Conservation (phyloP, 2,113 vertebrate species). For the Ceyx melanurus region DNA sequence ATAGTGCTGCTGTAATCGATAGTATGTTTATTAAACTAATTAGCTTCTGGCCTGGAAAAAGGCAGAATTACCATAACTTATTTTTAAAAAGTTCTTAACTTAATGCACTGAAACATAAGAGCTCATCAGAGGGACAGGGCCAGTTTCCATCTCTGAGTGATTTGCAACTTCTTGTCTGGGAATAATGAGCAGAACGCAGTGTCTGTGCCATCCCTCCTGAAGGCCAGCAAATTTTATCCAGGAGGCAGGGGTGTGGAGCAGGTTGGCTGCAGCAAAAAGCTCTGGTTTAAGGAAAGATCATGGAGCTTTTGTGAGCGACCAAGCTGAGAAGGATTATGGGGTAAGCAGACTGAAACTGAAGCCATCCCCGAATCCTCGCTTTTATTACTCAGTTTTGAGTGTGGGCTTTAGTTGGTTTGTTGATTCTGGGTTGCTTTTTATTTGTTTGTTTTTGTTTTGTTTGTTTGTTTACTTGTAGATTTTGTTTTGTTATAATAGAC, state of each 20-base stretch:
- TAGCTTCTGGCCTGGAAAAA: background rate
- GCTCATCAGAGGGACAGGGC: background rate
- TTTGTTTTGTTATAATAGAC: background rate
- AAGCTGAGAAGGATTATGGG: background rate
- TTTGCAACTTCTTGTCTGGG: background rate
- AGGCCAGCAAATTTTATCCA: background rate
- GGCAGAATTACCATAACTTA: background rate
- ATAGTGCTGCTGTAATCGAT: background rate
- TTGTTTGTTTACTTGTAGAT: background rate
- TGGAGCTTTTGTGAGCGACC: background rate
- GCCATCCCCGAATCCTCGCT: background rate
- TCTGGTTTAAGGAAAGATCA: fast-evolving
- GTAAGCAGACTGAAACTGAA: background rate
- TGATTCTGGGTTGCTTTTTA: background rate
- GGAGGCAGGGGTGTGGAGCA: background rate
- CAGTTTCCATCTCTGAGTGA: background rate
- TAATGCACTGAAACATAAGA: background rate
- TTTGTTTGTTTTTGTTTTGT: too few relatives aligned
- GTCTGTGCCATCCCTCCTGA: background rate
- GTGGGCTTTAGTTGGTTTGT: background rate
- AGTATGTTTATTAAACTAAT: background rate
- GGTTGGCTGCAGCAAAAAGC: background rate
- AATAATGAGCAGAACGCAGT: background rate
- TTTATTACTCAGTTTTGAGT: background rate
- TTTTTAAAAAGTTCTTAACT: background rate